These are phyloP conservation scores for Nipponacmea schrenckii DNA, from an alignment of 2,888 invertebrate genomes.

Conservation along the genomic window DNA sequence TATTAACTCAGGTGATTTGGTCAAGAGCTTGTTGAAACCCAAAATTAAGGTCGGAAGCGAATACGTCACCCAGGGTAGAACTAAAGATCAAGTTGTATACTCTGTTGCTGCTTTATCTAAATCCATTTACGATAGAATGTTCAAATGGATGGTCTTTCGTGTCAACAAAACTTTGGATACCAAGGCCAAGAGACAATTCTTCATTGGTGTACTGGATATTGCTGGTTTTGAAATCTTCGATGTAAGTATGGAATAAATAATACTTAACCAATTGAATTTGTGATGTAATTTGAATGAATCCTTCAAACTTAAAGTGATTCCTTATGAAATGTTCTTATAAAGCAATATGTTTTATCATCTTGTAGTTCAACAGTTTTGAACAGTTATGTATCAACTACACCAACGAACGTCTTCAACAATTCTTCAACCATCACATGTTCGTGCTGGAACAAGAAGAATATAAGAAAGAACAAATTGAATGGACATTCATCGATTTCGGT, in stretches of 20 bases:
- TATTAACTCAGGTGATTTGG: constrained; percentile 85
- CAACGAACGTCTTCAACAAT: constrained; percentile 96
- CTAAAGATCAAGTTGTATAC: constrained; percentile 78
- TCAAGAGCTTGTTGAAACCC: constrained; percentile 84
- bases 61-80: constrained; percentile 98
- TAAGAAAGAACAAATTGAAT: constrained; percentile 91
- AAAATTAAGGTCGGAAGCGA: constrained; percentile 97
- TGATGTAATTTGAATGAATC: too few species aligned
- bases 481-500: constrained; percentile 97
- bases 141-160: constrained; percentile 92
- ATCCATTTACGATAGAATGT: constrained; percentile 70
- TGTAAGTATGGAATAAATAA: constrained; percentile 48
- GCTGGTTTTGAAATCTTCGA: constrained; percentile 99
- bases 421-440: constrained; percentile 98
- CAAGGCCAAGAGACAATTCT: constrained; percentile 97
- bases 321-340: neutral
- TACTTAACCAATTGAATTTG: neutral
- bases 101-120: constrained; percentile 70
- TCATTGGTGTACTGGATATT: constrained; percentile 99
- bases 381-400: constrained; percentile 99
- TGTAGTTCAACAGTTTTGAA: constrained; percentile 95
- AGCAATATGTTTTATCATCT: too few species aligned
- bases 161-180: constrained; percentile 99
- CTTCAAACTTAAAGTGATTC: too few species aligned
- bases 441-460: constrained; percentile 97